phyloP scores from a whole-genome alignment of 2,888 invertebrate genomes.

The Minunthozetes semirufus region DNA sequence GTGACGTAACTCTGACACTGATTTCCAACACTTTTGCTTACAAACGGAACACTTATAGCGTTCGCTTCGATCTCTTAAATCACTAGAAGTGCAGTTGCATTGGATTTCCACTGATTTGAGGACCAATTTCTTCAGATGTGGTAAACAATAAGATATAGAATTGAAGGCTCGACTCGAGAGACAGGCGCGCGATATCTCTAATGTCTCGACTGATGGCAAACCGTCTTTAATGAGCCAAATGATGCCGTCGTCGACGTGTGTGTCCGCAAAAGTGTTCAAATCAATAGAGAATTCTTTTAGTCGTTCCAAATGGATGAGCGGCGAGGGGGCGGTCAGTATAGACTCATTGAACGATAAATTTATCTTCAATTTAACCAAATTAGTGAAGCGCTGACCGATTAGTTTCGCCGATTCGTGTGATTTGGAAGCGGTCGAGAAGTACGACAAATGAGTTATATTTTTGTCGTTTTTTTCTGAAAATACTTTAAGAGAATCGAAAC shows the following conservation, averaged over 20 bases:
- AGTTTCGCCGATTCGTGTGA: not conserved
- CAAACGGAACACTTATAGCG: conserved; percentile 11
- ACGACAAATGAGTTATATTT: not conserved
- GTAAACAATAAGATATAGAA: not conserved
- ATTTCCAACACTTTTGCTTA: not conserved
- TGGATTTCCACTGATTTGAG: not conserved
- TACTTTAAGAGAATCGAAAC: not conserved
- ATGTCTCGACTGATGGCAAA: not conserved
- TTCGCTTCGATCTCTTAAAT: not conserved
- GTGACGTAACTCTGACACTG: not conserved
- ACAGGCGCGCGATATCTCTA: conserved; percentile 12
- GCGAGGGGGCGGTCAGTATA: not conserved
- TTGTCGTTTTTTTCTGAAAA: not conserved
- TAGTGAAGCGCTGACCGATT: not conserved
- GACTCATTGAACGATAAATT: conserved; percentile 13
- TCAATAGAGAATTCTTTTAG: conserved; percentile 1
- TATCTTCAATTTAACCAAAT: not conserved
- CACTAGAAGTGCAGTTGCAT: not conserved
- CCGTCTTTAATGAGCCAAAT: conserved; percentile 19
- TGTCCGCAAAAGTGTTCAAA: conserved; percentile 2
- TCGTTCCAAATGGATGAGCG: not conserved
- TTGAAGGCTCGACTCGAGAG: not conserved
- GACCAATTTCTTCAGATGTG: conserved; percentile 7
- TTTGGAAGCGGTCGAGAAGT: not conserved
- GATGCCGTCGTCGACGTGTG: conserved; percentile 9